These are phyloP conservation scores for Rosalia funebris DNA, from an alignment of 2,888 invertebrate species.

Conservation along the genomic window DNA sequence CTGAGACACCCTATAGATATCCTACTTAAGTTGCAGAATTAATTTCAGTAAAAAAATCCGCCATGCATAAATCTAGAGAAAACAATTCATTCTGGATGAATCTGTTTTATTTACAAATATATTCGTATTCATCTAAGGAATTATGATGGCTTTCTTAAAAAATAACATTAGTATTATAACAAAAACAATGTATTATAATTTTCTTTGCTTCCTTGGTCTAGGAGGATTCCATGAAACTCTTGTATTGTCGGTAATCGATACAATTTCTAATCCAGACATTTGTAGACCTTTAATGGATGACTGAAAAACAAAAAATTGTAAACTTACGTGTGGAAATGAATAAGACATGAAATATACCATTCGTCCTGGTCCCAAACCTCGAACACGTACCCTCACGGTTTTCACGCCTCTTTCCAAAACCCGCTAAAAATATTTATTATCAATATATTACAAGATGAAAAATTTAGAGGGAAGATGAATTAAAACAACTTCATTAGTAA, in stretches of 20 bases:
- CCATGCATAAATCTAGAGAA: too few relatives aligned
- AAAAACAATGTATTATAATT: constrained; percentile 74
- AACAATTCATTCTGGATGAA: too few relatives aligned
- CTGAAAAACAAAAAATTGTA: constrained; percentile 67
- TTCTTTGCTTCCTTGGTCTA: constrained; percentile 84
- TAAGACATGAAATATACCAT: constrained; percentile 69
- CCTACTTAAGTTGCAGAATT: too few relatives aligned
- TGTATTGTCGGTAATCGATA: constrained; percentile 94
- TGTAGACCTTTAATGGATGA: constrained; percentile 92
- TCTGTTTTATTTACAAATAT: too few relatives aligned
- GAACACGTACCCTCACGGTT: constrained; percentile 79
- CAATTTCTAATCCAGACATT: constrained; percentile 88
- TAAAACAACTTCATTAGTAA: too few relatives aligned
- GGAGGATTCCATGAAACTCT: constrained; percentile 85
- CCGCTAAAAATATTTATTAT: constrained; percentile 68
- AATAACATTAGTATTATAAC: too few relatives aligned
- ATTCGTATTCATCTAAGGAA: too few relatives aligned
- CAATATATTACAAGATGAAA: too few relatives aligned
- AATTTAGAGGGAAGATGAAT: too few relatives aligned
- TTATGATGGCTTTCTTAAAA: too few relatives aligned
- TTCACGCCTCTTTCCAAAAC: constrained; percentile 77
- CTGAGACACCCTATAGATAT: too few relatives aligned
- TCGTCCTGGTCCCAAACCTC: constrained; percentile 90
- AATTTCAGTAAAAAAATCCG: too few relatives aligned
- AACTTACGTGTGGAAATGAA: constrained; percentile 29